These are phyloP conservation scores for Oligia fasciuncula DNA, from an alignment of 2,888 invertebrate species.

Conservation along the genomic window DNA sequence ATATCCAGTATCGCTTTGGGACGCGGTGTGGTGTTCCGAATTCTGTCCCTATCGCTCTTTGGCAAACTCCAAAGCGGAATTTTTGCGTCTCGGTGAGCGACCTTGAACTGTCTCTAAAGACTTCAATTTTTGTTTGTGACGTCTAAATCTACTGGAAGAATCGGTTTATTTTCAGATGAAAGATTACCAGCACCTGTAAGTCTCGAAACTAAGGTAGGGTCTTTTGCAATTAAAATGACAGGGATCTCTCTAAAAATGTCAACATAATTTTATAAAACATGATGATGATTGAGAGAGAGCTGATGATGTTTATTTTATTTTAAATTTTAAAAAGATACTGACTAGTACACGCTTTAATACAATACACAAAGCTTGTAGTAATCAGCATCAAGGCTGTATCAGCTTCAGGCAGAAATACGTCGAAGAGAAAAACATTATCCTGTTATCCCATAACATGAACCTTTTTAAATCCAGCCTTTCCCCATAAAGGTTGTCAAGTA, in stretches of 20 bases:
- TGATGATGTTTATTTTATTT: neutral
- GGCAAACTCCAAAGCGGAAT: neutral
- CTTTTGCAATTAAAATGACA: neutral
- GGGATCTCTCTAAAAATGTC: no score
- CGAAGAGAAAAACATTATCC: neutral
- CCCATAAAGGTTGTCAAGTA: slow-evolving; percentile 49
- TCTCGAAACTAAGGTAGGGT: no score
- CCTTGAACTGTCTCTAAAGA: neutral
- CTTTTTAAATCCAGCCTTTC: slow-evolving; percentile 36
- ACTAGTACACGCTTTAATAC: neutral
- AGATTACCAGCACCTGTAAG: neutral
- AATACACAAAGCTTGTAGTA: neutral
- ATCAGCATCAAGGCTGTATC: neutral
- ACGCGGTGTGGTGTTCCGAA: no score
- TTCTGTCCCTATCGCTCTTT: neutral
- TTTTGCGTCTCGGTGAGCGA: neutral
- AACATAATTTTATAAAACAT: neutral
- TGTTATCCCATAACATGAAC: neutral
- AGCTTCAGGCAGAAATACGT: slow-evolving; percentile 1
- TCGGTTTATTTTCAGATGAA: neutral
- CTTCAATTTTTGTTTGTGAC: neutral
- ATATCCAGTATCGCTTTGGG: neutral
- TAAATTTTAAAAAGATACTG: neutral
- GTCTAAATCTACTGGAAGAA: neutral
- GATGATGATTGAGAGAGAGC: neutral